Conservation (phyloP, 2,888 invertebrate genomes). For the Osmoderma eremita region DNA sequence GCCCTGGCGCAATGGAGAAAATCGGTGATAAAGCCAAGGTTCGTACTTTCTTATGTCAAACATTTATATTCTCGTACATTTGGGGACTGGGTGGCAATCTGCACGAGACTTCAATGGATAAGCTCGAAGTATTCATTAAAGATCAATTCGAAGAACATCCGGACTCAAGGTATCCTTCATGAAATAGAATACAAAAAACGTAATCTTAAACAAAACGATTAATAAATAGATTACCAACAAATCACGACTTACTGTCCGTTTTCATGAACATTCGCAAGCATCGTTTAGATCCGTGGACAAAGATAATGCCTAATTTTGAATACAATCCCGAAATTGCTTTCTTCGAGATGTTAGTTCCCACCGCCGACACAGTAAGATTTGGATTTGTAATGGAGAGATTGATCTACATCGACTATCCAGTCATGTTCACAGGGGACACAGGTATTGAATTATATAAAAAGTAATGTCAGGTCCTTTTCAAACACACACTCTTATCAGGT, state of each 20-base stretch:
- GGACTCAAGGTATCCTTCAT: constrained; percentile 68
- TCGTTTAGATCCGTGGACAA: constrained; percentile 81
- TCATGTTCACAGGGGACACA: constrained; percentile 90
- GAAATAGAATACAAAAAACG: neutral
- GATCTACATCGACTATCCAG: constrained; percentile 77
- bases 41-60: constrained; percentile 75
- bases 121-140: constrained; percentile 76
- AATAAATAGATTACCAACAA: constrained; percentile 75
- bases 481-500: constrained; percentile 66
- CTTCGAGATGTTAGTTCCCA: constrained; percentile 91
- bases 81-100: constrained; percentile 92
- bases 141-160: constrained; percentile 76
- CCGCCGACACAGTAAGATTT: constrained; percentile 89
- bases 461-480: neutral
- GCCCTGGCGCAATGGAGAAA: constrained; percentile 66
- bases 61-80: constrained; percentile 83
- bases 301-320: constrained; percentile 77
- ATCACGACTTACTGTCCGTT: constrained; percentile 79
- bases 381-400: constrained; percentile 83
- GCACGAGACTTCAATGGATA: constrained; percentile 73
- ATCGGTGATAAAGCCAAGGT: constrained; percentile 70
- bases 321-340: constrained; percentile 79
- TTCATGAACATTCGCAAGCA: constrained; percentile 78
- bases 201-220: too few relatives aligned
- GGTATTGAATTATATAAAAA: constrained; percentile 63